Conservation (phyloP, 2,888 invertebrate species). For the Bimastos eiseni region DNA sequence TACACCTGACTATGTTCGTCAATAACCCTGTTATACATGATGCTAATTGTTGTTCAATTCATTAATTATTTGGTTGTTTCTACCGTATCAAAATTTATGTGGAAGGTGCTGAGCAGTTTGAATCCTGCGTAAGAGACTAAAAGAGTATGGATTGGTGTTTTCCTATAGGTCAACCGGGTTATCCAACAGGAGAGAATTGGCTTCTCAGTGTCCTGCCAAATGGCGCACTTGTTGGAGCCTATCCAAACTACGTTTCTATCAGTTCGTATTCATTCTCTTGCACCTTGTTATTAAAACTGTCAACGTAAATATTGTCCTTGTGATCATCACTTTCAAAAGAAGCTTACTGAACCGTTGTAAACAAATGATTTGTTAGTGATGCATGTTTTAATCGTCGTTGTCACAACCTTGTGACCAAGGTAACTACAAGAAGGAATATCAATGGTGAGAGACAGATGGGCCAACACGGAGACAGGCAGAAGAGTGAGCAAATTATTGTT, state of each 20-base stretch:
- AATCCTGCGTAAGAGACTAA: too few species aligned
- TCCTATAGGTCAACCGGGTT: constrained; percentile 3
- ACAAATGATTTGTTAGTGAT: too few species aligned
- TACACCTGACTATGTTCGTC: too few species aligned
- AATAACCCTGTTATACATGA: neutral
- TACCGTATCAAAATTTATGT: neutral
- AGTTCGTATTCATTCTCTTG: constrained; percentile 42
- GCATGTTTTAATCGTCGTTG: neutral
- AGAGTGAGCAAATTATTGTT: neutral
- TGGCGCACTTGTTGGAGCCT: constrained; percentile 47
- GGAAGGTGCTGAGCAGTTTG: neutral
- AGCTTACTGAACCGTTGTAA: neutral
- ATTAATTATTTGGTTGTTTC: neutral
- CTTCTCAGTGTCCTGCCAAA: constrained; percentile 40
- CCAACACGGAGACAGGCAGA: neutral
- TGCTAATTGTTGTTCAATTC: neutral
- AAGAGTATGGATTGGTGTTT: neutral
- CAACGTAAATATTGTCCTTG: too few species aligned
- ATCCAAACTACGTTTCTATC: constrained; percentile 48
- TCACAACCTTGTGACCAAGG: neutral
- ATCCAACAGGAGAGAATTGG: constrained; percentile 35
- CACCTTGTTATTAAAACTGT: neutral
- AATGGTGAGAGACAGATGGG: neutral
- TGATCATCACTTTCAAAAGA: neutral
- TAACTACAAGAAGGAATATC: neutral